Base-by-base conservation (phyloP, 1,140 invertebrate genomes). In the Heliconius melpomene region DNA sequence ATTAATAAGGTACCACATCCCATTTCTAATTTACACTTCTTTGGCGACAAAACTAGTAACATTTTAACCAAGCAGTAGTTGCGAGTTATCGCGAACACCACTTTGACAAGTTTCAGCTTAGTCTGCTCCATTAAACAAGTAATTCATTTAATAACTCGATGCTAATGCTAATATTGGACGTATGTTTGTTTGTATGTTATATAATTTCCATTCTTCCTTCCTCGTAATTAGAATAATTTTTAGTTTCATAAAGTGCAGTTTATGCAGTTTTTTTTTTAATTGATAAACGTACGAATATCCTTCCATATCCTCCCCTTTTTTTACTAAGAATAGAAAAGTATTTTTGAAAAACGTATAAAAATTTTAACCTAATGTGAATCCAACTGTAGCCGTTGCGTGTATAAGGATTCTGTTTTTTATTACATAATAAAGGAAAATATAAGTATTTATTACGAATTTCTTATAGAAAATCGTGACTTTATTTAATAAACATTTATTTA, bases 51-150 rank as follows among this genome's bases (percentile, higher is more conserved):
- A 66, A 50, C 75, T 66, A 36, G 60, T 66, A 66, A 76, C 57
- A 75, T 75, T 75, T 57, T 76, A 32, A 11, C 54, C 9, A 76
- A 57, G 36, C 29, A 76, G 40, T 76, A 76, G 75, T 76, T 66
- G 54, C 36, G 2, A 75, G 75, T 76, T 75, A 76, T 76, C 75
- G 75, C 57, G 36, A 57, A 66, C 75, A 66, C 57, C 57, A 76
- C 54, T 76, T 46, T 29, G 74, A 75, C 74, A 75, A 76, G 75
- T 76, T 76, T 70, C 75, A 70, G 75, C 66, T 76, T 76, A 76
- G 54, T 76, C 29, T 40, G 75, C 75, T 60, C 75, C 57, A 76
- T 76, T 76, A 70, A n/a, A 20, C 75, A 76, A 60, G 60, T 60
- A 26, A 66, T 32, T 66, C 20, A 66, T 38, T 66, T 66, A 29